Base-by-base conservation (phyloP, 2,888 invertebrate species). In the Frankliniella intonsa region DNA sequence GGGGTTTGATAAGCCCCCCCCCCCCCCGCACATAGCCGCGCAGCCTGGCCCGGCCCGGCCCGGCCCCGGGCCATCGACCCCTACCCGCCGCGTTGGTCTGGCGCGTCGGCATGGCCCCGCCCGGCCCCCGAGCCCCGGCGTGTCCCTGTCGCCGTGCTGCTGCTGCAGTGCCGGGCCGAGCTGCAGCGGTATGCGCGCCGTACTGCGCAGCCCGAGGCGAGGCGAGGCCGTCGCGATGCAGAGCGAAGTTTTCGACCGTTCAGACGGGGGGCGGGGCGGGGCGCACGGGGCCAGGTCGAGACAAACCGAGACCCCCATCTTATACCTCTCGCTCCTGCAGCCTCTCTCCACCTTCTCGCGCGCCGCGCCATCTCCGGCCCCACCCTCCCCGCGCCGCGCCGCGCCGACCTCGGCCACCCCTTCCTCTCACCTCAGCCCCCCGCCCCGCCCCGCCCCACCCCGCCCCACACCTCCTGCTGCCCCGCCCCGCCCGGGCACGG, bases 381-480 rank as follows among this genome's bases (percentile, higher is more conserved):
- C 38, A 38, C 38, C 38, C 38, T 5, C 2, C 38, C 38, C 38
- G 2, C 38, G n/a, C n/a, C n/a, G n/a, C n/a, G 25, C 80, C 50
- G 14, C 5, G 38, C 38, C 38, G 38, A 38, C 38, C 38, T 38
- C 38, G 38, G 38, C 38, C 38, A 38, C 38, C 38, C 38, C 38
- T 38, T 38, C 38, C 38, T 38, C 38, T 38, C 38, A 38, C 38
- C 38, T 38, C 38, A 38, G 38, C 38, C 38, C 80, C 50, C 76
- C 81, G 49, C 81, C 50, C 51, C 49, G 27, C 83, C 27, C 79
- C n/a, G 2, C 49, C 80, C 62, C 80, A 22, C 55, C n/a, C 55
- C 84, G 82, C 83, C 82, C 82, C 82, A 14, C 17, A 14, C 55
- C 55, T 12, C 55, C 55, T 55, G 8, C 55, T 17, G 51, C 9